Percentiles rank a stretch among this genome's conserved stretches.
These are phyloP conservation scores for Lepilemur ruficaudatus DNA, from an alignment of 2,797 vertebrate genomes.

Conservation along the genomic window DNA sequence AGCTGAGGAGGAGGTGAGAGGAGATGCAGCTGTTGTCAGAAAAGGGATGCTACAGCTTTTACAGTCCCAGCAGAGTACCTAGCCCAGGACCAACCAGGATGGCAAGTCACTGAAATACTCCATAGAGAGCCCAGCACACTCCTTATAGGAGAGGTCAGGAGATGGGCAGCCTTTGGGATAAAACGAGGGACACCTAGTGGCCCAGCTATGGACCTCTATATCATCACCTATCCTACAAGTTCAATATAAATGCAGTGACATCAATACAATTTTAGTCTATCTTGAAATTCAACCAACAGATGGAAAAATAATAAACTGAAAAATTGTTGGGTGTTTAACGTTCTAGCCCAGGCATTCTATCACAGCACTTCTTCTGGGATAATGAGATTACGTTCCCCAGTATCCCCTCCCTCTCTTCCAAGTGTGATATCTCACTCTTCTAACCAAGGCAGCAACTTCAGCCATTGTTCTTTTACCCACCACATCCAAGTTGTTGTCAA, in stretches of 20 bases:
- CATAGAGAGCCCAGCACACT: background rate
- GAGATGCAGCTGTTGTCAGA: background rate
- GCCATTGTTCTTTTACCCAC: background rate
- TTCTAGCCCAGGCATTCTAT: background rate
- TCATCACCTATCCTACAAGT: background rate
- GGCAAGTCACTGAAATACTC: background rate
- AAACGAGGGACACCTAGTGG: background rate
- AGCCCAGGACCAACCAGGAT: background rate
- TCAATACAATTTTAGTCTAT: background rate
- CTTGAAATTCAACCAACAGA: background rate
- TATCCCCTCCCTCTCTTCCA: background rate
- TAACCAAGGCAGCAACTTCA: background rate
- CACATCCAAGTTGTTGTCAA: background rate
- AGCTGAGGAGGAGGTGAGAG: constrained; percentile 5
- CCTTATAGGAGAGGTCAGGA: background rate
- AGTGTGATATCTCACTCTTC: background rate
- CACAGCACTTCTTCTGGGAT: background rate
- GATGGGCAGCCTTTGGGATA: background rate
- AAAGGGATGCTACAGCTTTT: background rate
- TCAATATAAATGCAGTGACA: background rate
- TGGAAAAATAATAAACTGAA: background rate
- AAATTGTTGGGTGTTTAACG: background rate
- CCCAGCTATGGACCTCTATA: background rate
- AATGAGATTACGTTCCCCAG: background rate
- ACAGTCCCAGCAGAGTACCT: background rate